Evolutionary conservation across 2,797 vertebrate species (phyloP).

Genomic region (Catostomus latipinnis): DNA sequence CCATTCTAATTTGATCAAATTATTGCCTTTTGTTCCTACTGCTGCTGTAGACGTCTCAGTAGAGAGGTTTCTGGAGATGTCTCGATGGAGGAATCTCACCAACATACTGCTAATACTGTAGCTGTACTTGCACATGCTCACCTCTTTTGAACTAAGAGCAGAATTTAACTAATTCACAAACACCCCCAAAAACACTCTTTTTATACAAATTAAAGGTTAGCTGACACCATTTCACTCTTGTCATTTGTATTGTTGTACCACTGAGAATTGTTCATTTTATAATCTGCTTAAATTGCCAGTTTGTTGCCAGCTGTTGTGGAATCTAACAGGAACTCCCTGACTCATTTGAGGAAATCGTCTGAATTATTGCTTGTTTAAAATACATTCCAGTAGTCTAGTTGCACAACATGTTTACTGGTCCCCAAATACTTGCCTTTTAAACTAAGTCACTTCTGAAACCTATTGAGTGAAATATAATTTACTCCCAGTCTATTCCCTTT

Average conservation of each 20-base stretch:
- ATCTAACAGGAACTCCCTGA: neutral
- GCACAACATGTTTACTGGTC: neutral
- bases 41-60: too few species aligned
- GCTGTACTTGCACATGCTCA: neutral
- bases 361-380: neutral
- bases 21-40: conserved; percentile 34
- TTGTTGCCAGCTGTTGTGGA: neutral
- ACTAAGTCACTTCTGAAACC: conserved; percentile 21
- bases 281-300: neutral
- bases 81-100: conserved; percentile 22
- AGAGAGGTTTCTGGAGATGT: conserved; percentile 3
- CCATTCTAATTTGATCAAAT: conserved; percentile 52
- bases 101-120: neutral
- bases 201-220: conserved; percentile 9
- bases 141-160: conserved; percentile 11
- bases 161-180: conserved; percentile 14
- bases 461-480: conserved; percentile 24
- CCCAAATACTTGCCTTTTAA: conserved; percentile 18
- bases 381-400: neutral
- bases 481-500: conserved; percentile 24
- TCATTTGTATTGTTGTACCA: conserved; percentile 14
- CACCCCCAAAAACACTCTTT: neutral
- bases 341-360: too few species aligned
- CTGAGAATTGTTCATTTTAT: neutral
- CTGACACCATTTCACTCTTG: conserved; percentile 7